A percentile compares a stretch with the other conserved stretches of the same genome.
Conservation (phyloP, 2,113 vertebrate genomes). For the chimpanzee (Pan troglodytes) region NHGRI_mPanTro3-v2.1_pri NC_072402.2:106972001-106972500, state of each 20-base stretch:
- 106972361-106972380: neutral
- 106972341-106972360: neutral
- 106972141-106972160: neutral
- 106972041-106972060: neutral
- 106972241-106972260: neutral
- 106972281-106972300: accelerated
- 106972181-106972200: no score
- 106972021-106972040: neutral
- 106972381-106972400: neutral
- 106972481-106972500: neutral
- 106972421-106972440: neutral
- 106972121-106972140: neutral
- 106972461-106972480: neutral
- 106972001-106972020: neutral
- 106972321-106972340: accelerated
- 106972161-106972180: neutral
- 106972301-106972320: neutral
- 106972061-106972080: neutral
- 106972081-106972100: accelerated
- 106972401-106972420: accelerated
- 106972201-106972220: neutral
- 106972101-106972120: neutral
- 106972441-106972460: neutral
- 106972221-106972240: accelerated
- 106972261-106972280: neutral